phyloP scores from a whole-genome alignment of 2,888 invertebrate species.

The Spialia ferax region DNA sequence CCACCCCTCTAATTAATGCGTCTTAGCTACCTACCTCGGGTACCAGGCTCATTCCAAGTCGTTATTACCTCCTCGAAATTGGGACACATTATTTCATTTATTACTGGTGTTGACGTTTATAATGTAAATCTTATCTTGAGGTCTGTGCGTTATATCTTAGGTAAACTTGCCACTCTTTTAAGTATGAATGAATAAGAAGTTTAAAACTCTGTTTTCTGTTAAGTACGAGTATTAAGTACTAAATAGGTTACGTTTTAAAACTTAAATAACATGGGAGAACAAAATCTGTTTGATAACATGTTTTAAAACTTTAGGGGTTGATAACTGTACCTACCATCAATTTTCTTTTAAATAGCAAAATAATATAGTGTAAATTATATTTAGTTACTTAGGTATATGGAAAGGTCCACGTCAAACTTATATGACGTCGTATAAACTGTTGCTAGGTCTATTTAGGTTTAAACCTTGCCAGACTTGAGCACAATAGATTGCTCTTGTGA shows the following conservation, averaged over 20 bases:
- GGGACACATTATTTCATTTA: constrained; percentile 27
- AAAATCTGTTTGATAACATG: too few relatives aligned
- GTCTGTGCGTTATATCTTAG: not conserved
- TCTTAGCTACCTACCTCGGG: constrained; percentile 42
- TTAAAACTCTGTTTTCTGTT: too few relatives aligned
- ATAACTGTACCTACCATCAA: too few relatives aligned
- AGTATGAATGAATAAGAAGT: too few relatives aligned
- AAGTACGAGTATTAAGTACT: too few relatives aligned
- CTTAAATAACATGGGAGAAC: too few relatives aligned
- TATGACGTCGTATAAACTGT: not conserved
- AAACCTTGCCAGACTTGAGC: not conserved
- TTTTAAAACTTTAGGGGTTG: too few relatives aligned
- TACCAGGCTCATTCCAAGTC: constrained; percentile 37
- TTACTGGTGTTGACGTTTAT: constrained; percentile 9
- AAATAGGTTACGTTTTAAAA: too few relatives aligned
- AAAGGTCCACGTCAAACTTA: not conserved
- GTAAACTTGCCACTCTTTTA: too few relatives aligned
- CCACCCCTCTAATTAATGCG: constrained; percentile 39
- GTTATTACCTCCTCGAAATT: constrained; percentile 31
- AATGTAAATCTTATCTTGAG: constrained; percentile 15
- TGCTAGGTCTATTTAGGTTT: constrained; percentile 39
- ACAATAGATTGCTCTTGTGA: constrained; percentile 20
- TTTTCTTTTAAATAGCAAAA: too few relatives aligned
- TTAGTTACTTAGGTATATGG: too few relatives aligned
- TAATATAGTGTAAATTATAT: too few relatives aligned